Conservation (phyloP, 2,888 invertebrate species). For the Idaea biselata region DNA sequence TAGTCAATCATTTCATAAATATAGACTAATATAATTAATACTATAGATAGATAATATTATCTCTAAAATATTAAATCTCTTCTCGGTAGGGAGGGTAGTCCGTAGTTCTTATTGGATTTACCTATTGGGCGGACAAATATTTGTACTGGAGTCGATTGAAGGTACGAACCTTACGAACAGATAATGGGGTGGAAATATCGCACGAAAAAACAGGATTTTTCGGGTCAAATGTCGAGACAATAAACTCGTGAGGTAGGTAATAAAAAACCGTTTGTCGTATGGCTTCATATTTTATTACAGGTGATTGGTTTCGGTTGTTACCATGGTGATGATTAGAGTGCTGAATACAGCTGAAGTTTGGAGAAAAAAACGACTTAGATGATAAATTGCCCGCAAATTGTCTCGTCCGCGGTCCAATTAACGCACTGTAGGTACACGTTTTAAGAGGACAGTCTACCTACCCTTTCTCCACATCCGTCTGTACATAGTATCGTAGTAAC, state of each 20-base stretch:
- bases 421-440: no score
- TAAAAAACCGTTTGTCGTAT: background rate
- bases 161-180: constrained; percentile 15
- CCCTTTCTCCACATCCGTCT: no score
- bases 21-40: no score
- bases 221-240: constrained; percentile 11
- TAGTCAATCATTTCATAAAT: no score
- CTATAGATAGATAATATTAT: no score
- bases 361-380: no score
- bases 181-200: constrained; percentile 10
- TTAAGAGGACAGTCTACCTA: no score
- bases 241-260: constrained; percentile 5
- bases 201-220: constrained; percentile 5
- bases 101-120: constrained; percentile 41
- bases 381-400: no score
- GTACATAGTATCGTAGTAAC: no score
- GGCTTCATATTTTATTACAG: background rate
- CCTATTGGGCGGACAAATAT: constrained; percentile 39
- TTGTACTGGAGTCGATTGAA: constrained; percentile 31
- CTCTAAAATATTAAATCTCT: background rate
- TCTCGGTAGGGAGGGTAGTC: constrained; percentile 7
- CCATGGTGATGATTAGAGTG: background rate
- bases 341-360: no score
- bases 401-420: no score
- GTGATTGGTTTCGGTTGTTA: background rate